Percentiles rank a stretch among this genome's conserved stretches.
These are phyloP conservation scores for Drosophila histrio DNA, from an alignment of 2,888 invertebrate species.

Conservation along the genomic window DNA sequence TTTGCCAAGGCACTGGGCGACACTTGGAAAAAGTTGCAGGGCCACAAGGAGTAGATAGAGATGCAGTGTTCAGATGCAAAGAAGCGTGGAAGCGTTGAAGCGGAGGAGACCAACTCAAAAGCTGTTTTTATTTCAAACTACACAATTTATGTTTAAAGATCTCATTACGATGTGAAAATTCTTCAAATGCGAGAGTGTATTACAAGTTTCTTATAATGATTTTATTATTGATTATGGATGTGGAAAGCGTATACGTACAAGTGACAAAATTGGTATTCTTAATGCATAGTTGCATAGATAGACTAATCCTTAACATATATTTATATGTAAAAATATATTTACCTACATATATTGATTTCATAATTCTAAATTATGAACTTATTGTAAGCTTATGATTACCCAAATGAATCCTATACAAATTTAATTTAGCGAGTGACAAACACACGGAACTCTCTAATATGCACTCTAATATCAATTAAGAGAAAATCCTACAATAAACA, in stretches of 20 bases:
- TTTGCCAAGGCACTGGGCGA: constrained; percentile 95
- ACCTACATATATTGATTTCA: constrained; percentile 50
- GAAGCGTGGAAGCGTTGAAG: too few relatives aligned
- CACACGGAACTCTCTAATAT: constrained; percentile 53
- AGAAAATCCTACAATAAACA: constrained; percentile 42
- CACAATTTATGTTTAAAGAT: constrained; percentile 73
- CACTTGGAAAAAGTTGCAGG: constrained; percentile 91
- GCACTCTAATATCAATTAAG: constrained; percentile 62
- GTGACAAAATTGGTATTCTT: constrained; percentile 76
- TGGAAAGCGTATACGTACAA: constrained; percentile 76
- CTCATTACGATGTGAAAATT: constrained; percentile 74
- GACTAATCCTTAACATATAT: constrained; percentile 69
- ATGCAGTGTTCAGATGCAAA: not conserved
- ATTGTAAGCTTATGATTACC: constrained; percentile 73
- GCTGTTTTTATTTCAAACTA: constrained; percentile 75
- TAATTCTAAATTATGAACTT: constrained; percentile 64
- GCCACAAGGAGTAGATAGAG: constrained; percentile 84
- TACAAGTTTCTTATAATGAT: constrained; percentile 75
- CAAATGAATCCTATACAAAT: constrained; percentile 83
- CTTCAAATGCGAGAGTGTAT: constrained; percentile 77
- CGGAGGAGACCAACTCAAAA: constrained; percentile 56
- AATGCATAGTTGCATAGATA: constrained; percentile 67
- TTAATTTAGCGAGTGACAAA: constrained; percentile 55
- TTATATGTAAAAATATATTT: constrained; percentile 34
- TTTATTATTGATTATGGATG: constrained; percentile 62